Evolutionary conservation across 2,113 vertebrate species (phyloP).

Genomic region (Miniopterus natalensis): DNA sequence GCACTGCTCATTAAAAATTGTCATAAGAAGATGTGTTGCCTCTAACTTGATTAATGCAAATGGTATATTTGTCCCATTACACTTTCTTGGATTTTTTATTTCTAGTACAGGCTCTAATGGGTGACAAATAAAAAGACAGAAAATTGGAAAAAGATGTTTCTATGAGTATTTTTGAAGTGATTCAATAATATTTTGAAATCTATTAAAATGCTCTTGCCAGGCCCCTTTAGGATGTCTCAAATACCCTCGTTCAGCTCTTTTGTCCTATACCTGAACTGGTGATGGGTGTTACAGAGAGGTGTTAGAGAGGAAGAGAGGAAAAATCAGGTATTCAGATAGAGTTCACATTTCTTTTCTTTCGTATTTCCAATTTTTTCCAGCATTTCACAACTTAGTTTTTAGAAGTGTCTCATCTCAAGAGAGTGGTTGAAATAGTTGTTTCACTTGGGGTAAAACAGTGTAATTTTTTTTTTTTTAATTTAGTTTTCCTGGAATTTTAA

Average conservation of each 20-base stretch:
- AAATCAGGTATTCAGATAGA: background rate
- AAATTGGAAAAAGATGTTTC: background rate
- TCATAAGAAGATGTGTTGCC: background rate
- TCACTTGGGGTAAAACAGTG: background rate
- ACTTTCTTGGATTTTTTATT: background rate
- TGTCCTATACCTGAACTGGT: background rate
- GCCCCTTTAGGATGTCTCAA: background rate
- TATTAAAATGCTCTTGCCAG: background rate
- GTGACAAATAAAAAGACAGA: background rate
- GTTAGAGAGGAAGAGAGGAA: background rate
- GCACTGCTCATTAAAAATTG: background rate
- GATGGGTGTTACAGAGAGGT: rapidly evolving
- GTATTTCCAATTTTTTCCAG: background rate
- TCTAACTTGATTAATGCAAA: background rate
- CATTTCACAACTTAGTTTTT: background rate
- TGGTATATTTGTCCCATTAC: background rate
- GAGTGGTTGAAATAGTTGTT: background rate
- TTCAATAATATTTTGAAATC: background rate
- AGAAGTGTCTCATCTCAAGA: background rate
- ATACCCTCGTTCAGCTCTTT: background rate
- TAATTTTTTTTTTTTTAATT: background rate
- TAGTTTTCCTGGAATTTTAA: background rate
- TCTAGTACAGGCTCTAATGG: background rate
- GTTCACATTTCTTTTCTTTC: background rate
- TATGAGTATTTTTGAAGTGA: background rate